Evolutionary conservation across 2,888 invertebrate species (phyloP).

Genomic region (Sinopyrophorus schimmeli): DNA sequence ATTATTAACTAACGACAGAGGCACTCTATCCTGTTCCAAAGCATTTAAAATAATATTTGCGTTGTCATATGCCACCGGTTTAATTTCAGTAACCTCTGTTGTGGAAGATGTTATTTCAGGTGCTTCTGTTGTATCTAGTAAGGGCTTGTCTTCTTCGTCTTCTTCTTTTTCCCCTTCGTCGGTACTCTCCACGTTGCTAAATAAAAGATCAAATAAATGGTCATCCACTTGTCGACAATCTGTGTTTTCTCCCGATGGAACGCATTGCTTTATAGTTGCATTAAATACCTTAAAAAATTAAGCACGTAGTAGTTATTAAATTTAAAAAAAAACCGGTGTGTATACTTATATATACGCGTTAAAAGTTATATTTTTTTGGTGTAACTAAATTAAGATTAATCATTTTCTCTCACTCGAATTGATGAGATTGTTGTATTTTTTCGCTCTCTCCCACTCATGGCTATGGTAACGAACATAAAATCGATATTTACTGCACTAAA

Average conservation of each 20-base stretch:
- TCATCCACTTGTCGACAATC: slow-evolving; percentile 21
- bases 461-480: too few species aligned
- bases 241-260: slow-evolving; percentile 17
- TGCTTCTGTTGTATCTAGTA: neutral
- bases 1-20: slow-evolving; percentile 19
- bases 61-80: neutral
- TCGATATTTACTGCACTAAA: too few species aligned
- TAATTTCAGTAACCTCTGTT: neutral
- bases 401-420: too few species aligned
- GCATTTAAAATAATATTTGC: slow-evolving; percentile 8
- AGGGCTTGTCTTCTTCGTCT: slow-evolving; percentile 2
- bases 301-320: neutral
- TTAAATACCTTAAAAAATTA: slow-evolving; percentile 22
- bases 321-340: too few species aligned
- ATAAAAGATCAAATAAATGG: slow-evolving; percentile 16
- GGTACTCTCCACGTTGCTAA: neutral
- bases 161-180: slow-evolving; percentile 4
- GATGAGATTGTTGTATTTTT: too few species aligned
- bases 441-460: too few species aligned
- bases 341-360: too few species aligned
- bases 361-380: too few species aligned
- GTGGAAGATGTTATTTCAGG: neutral
- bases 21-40: slow-evolving; percentile 17
- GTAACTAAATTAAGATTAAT: too few species aligned
- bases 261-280: slow-evolving; percentile 21